Base-by-base conservation (phyloP, 1,140 invertebrate genomes). In the Trichoplusia ni region DNA sequence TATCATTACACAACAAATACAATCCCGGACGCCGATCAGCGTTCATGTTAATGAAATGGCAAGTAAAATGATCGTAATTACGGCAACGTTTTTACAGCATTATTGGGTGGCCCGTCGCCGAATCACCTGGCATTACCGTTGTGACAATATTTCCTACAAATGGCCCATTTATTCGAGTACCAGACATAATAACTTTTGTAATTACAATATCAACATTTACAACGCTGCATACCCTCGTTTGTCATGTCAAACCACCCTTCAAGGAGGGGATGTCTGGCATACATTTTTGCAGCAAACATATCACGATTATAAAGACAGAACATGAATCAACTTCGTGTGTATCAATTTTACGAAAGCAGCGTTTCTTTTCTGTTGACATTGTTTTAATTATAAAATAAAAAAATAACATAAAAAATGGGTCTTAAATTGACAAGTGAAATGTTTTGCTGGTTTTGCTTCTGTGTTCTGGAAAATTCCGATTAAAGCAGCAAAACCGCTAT, bases 31-130 rank as follows among this genome's bases (percentile, higher is more conserved):
- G 66, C 71, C 80, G 79, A 86, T 81, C 73, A 67, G 68, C 69
- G 74, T 77, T 72, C 76, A 80, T 77, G 81, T 86, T 82, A 86
- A 86, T 87, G 82, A 87, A 86, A 87, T 79, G 81, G 79, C 72
- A 82, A 78, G 77, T 82, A 76, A 79, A 88, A 88, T 84, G 80
- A 83, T 84, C 67, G 84, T 81, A 86, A 90, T 90, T 90, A 88
- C 80, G 74, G 23, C 69, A 75, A 77, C 76, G 81, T 82, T 88
- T 86, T 86, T 84, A 82, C 79, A 78, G 85, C 82, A 84, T 87
- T 88, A 82, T 89, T 81, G 73, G 81, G 77, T 75, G 74, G 65
- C 68, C 77, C 74, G 76, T 77, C 77, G 70, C 64, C 70, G 67
- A 89, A 89, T 88, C 84, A 90, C 86, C 85, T 84, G 84, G 66